These are phyloP conservation scores for Synanthedon myopaeformis DNA, from an alignment of 2,888 invertebrate species.

Conservation along the genomic window DNA sequence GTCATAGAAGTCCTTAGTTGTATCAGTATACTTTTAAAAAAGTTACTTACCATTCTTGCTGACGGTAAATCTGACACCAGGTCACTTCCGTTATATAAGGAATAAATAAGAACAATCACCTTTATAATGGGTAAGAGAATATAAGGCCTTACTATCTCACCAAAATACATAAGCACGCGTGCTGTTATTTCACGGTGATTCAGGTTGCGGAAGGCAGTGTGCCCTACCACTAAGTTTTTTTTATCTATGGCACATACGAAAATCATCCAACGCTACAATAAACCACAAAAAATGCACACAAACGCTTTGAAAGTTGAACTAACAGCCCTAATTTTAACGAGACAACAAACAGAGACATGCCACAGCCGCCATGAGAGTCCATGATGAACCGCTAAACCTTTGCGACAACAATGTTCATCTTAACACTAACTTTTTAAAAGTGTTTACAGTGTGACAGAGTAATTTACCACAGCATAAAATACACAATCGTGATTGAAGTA, in stretches of 20 bases:
- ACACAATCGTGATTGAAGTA: background rate
- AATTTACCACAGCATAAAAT: constrained; percentile 37
- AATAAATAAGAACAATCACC: too few species aligned
- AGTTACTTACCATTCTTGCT: too few species aligned
- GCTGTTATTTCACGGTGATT: too few species aligned
- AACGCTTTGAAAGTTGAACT: constrained; percentile 39
- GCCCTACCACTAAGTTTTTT: too few species aligned
- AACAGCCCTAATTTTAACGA: constrained; percentile 52
- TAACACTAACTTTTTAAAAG: constrained; percentile 65
- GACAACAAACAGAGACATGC: constrained; percentile 36
- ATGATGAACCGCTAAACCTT: constrained; percentile 62
- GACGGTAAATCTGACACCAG: too few species aligned
- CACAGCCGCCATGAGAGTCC: constrained; percentile 38
- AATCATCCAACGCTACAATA: background rate
- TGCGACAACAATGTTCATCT: constrained; percentile 60
- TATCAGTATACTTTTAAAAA: too few species aligned
- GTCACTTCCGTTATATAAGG: too few species aligned
- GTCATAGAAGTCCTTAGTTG: too few species aligned
- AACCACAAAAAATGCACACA: constrained; percentile 8
- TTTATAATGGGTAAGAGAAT: too few species aligned
- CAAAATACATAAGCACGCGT: too few species aligned
- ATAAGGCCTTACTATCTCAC: too few species aligned
- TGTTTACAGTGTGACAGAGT: constrained; percentile 55
- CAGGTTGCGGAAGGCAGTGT: too few species aligned
- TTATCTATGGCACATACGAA: background rate